A percentile compares a stretch with the other conserved stretches of the same genome.
These are phyloP conservation scores for Prostheceraeus crozeri DNA, from an alignment of 2,888 invertebrate genomes.

Conservation along the genomic window DNA sequence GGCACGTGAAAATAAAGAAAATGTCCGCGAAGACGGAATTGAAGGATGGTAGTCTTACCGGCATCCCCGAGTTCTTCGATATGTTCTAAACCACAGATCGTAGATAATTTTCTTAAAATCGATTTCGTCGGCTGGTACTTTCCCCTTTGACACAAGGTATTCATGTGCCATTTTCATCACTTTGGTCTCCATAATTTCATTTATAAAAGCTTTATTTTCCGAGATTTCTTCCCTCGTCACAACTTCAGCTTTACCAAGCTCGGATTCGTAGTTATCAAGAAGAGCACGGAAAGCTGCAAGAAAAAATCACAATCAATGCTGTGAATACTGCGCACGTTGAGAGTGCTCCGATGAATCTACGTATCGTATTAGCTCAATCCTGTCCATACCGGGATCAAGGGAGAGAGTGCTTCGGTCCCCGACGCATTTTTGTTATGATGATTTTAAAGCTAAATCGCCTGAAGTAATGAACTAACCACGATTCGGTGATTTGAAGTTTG, in stretches of 20 bases:
- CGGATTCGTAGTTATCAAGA: slow-evolving; percentile 54
- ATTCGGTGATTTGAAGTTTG: too few species aligned
- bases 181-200: slow-evolving; percentile 50
- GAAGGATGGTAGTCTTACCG: too few species aligned
- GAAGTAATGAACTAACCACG: too few species aligned
- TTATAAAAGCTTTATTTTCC: slow-evolving; percentile 52
- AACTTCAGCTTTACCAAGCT: slow-evolving; percentile 48
- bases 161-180: slow-evolving; percentile 54
- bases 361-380: too few species aligned
- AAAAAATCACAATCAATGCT: neutral
- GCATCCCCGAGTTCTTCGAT: slow-evolving; percentile 47
- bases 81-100: slow-evolving; percentile 54
- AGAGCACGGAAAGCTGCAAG: slow-evolving; percentile 51
- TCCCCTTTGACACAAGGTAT: slow-evolving; percentile 47
- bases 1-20: too few species aligned
- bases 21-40: too few species aligned
- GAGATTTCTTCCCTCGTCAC: slow-evolving; percentile 49
- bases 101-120: slow-evolving; percentile 51
- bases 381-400: too few species aligned
- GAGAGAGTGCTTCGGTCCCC: too few species aligned
- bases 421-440: too few species aligned
- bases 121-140: slow-evolving; percentile 44
- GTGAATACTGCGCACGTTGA: too few species aligned
- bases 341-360: too few species aligned
- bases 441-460: too few species aligned